Conservation (phyloP, 2,113 vertebrate genomes). For the Calypte anna region DNA sequence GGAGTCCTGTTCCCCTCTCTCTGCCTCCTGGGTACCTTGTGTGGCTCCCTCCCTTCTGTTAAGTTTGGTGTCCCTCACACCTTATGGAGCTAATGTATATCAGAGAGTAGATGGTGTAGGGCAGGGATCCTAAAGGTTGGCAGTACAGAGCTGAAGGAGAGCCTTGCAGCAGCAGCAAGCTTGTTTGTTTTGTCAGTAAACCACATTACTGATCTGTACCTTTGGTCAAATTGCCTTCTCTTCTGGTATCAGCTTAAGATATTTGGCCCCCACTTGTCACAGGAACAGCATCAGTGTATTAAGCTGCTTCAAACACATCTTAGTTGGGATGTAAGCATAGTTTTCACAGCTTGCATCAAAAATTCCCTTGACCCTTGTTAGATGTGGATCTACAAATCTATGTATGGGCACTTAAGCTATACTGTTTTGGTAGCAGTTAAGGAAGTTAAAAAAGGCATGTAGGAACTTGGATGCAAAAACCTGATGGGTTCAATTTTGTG, state of each 20-base stretch:
- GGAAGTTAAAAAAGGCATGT: background rate
- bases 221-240: background rate
- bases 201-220: background rate
- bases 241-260: background rate
- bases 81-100: background rate
- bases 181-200: background rate
- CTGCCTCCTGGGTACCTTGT: background rate
- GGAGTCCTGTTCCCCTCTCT: background rate
- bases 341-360: background rate
- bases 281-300: background rate
- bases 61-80: background rate
- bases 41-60: background rate
- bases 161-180: background rate
- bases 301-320: background rate
- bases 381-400: background rate
- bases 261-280: background rate
- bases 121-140: background rate
- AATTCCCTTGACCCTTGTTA: background rate
- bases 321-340: background rate
- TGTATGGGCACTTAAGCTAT: background rate
- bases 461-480: background rate
- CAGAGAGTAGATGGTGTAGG: accelerated
- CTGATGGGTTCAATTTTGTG: background rate
- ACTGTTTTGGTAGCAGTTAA: background rate
- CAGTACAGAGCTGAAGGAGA: background rate